Percentiles rank a stretch among this genome's conserved stretches.
Evolutionary conservation across 2,113 vertebrate species (phyloP).

Genomic region (Caranx melampygus): DNA sequence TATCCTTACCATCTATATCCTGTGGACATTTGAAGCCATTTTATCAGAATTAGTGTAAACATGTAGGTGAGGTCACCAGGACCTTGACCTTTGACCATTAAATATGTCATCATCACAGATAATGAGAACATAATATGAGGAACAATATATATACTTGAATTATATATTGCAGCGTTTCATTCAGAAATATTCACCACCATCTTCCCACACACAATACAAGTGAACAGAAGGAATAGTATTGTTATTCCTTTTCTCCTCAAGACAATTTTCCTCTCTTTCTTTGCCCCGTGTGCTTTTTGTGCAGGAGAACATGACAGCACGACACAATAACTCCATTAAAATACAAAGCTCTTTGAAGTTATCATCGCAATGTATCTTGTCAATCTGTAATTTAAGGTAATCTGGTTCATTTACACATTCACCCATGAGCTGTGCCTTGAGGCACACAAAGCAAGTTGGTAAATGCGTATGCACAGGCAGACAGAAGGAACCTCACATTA

Average conservation of each 20-base stretch:
- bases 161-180: too few species aligned
- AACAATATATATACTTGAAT: too few species aligned
- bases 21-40: too few species aligned
- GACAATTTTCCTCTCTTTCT: not conserved
- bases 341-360: slow-evolving; percentile 10
- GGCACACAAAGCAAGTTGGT: not conserved
- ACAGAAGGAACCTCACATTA: slow-evolving; percentile 2
- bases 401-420: not conserved
- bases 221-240: too few species aligned
- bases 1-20: too few species aligned
- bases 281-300: not conserved
- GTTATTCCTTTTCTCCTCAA: not conserved
- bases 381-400: slow-evolving; percentile 9
- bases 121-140: too few species aligned
- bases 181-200: too few species aligned
- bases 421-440: not conserved
- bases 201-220: too few species aligned
- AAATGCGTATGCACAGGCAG: not conserved
- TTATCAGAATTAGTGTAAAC: too few species aligned
- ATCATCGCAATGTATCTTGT: not conserved
- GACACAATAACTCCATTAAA: slow-evolving; percentile 21
- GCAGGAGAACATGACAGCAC: not conserved
- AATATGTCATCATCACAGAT: too few species aligned
- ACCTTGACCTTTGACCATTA: too few species aligned
- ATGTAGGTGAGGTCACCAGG: too few species aligned